Evolutionary conservation across 2,113 vertebrate species (phyloP).

Genomic region (Ia io): DNA sequence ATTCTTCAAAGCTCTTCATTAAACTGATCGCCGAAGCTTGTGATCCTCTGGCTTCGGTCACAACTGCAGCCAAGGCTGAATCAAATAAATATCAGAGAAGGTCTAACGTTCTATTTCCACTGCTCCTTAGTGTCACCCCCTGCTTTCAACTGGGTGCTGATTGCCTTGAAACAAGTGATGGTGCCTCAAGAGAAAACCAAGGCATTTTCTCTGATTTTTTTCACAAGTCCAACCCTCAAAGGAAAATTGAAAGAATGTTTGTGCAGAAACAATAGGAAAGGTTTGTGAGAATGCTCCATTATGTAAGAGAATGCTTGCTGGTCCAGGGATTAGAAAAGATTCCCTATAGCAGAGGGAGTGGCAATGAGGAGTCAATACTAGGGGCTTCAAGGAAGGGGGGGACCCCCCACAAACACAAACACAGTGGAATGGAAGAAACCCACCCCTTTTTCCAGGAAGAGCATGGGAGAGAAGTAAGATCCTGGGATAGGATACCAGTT

Average conservation of each 20-base stretch:
- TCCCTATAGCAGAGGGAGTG: neutral
- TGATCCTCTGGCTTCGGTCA: neutral
- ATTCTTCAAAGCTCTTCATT: constrained; percentile 2
- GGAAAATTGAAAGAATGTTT: neutral
- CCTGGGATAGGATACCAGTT: neutral
- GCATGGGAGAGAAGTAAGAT: neutral
- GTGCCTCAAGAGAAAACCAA: neutral
- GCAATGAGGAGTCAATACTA: neutral
- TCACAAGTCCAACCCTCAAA: neutral
- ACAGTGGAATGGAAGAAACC: neutral
- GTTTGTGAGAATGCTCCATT: neutral
- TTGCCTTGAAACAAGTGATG: neutral
- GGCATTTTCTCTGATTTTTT: neutral
- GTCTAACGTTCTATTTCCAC: neutral
- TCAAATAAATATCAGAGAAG: neutral
- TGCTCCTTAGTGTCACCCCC: neutral
- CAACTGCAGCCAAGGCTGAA: neutral
- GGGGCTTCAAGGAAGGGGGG: no score
- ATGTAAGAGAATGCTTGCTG: neutral
- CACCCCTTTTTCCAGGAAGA: neutral
- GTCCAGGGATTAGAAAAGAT: neutral
- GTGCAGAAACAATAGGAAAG: neutral
- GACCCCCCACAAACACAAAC: neutral
- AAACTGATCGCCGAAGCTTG: neutral
- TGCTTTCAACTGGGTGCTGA: neutral